A percentile compares a stretch with the other conserved stretches of the same genome.
phyloP scores from a whole-genome alignment of 1,140 invertebrate species.

The Diploscapter pachys region DNA sequence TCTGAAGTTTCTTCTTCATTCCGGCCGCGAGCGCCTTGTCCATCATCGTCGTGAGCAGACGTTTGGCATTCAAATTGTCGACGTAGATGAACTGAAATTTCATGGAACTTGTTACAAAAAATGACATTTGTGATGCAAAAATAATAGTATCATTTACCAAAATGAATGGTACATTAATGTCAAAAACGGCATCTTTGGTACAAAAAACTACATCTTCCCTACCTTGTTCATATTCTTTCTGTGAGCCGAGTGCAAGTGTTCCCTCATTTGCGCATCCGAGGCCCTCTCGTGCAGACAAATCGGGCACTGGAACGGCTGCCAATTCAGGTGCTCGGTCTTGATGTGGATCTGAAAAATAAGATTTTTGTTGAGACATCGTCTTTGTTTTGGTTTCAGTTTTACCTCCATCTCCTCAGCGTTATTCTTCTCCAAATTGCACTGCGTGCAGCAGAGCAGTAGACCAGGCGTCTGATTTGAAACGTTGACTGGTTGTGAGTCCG shows the following conservation, averaged over 20 bases:
- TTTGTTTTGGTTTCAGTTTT: background rate
- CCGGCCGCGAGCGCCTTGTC: conserved; percentile 25
- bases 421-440: conserved; percentile 31
- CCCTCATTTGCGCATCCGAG: conserved; percentile 51
- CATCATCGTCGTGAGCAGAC: conserved; percentile 19
- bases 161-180: conserved; percentile 1
- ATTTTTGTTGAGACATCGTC: background rate
- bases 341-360: conserved; percentile 42
- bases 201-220: conserved; percentile 9
- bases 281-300: conserved; percentile 44
- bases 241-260: conserved; percentile 53
- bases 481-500: background rate
- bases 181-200: background rate
- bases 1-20: conserved; percentile 11
- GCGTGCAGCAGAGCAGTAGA: conserved; percentile 31
- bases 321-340: conserved; percentile 56
- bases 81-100: conserved; percentile 36
- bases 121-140: conserved; percentile 11
- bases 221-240: conserved; percentile 44
- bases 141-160: background rate
- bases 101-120: background rate
- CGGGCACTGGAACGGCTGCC: conserved; percentile 56
- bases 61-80: conserved; percentile 32
- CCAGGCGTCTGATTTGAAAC: conserved; percentile 26
- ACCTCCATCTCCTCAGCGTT: conserved; percentile 36